Base-by-base conservation (phyloP, 2,113 vertebrate species). In the Oplegnathus fasciatus region DNA sequence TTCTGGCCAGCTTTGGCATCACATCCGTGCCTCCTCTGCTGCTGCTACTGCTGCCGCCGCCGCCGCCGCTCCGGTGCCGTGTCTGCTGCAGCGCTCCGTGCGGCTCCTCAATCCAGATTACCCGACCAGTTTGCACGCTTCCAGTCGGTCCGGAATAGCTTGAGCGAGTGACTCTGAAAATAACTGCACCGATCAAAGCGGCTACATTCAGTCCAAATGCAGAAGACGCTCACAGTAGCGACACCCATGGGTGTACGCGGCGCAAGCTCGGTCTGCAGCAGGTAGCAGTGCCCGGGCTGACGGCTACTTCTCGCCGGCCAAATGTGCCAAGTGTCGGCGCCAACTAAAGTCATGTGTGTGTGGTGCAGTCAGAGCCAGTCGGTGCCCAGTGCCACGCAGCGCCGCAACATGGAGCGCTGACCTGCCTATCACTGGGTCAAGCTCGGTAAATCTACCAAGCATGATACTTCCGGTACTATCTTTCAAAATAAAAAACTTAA, bases 321-420 rank as follows among this genome's bases (percentile, higher is more conserved):
- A 64, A 37, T 2, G 77, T 50, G 77, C 75, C 71, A 26, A 42
- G 64, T 26, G 42, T 54, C 76, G 30, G 68, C 57, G 82, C 80
- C 86, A 60, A 30, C 72, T 66, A 14, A 11, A 90, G 87, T 62
- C 86, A 50, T n/a, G 77, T 55, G 58, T 9, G 58, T 9, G 60
- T 34, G 60, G 28, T 60, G 76, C 66, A 83, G 68, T n/a, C 65
- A 34, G 65, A 70, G 76, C 55, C 73, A 62, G 80, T 71, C 44
- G 32, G 80, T 91, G 83, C 87, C 81, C 92, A 86, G 64, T 94
- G 94, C 94, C 92, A 94, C 93, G 92, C 92, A 92, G 92, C 93
- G 88, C 85, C 91, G 92, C 91, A 91, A 90, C 88, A 91, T 76
- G 86, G 82, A 93, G 86, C 76, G 44, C 71, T 80, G 87, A 88